Conservation (phyloP, 1,140 invertebrate species). For the Lycorma delicatula region DNA sequence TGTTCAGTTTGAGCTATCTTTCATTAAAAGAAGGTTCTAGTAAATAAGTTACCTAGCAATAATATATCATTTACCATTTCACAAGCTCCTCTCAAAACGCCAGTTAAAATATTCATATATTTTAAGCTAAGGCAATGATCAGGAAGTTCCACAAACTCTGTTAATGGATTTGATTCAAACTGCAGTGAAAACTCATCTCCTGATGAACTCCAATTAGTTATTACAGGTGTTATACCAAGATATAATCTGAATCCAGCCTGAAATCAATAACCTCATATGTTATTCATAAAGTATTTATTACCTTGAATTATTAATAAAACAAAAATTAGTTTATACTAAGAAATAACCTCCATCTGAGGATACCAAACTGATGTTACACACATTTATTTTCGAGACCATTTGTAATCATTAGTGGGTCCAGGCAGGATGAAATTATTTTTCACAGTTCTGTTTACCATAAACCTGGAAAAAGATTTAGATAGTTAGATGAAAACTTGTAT, state of each 20-base stretch:
- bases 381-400: too few species aligned
- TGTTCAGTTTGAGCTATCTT: too few species aligned
- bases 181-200: constrained; percentile 96
- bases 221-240: constrained; percentile 79
- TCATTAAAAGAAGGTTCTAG: too few species aligned
- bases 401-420: too few species aligned
- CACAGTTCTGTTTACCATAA: too few species aligned
- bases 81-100: constrained; percentile 86
- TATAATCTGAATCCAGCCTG: constrained; percentile 79
- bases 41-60: too few species aligned
- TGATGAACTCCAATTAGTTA: constrained; percentile 87
- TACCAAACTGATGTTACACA: too few species aligned
- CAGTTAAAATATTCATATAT: constrained; percentile 92
- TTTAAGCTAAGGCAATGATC: constrained; percentile 75
- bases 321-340: too few species aligned
- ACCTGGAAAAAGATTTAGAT: too few species aligned
- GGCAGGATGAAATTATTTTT: too few species aligned
- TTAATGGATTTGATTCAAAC: constrained; percentile 90
- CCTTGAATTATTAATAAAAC: too few species aligned
- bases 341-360: background rate
- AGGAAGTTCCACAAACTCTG: constrained; percentile 98
- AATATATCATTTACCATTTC: constrained; percentile 81
- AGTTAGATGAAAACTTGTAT: too few species aligned
- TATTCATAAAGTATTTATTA: background rate
- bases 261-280: constrained; percentile 23